phyloP scores from a whole-genome alignment of 37 sponge, comb jelly and placozoan genomes.

The Beroe forskalii region DNA sequence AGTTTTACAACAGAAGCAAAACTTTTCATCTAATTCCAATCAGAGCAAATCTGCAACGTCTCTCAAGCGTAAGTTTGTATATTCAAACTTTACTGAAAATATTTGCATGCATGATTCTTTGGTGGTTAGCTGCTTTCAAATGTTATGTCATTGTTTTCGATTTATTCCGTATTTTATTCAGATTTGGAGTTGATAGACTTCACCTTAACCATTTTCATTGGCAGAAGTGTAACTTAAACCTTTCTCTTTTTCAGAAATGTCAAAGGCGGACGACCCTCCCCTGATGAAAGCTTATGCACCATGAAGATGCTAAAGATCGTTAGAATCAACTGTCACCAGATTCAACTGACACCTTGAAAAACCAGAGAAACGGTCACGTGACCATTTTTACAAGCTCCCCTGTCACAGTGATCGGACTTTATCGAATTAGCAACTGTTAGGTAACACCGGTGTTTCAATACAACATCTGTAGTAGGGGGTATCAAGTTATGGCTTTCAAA shows the following conservation, averaged over 20 bases:
- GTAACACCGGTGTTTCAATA: too few species aligned
- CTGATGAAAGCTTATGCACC: constrained; percentile 39
- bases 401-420: too few species aligned
- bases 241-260: constrained; percentile 6
- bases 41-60: not conserved
- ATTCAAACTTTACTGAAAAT: not conserved
- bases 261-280: not conserved
- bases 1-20: constrained; percentile 1
- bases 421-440: too few species aligned
- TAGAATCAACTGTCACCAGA: not conserved
- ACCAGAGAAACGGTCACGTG: not conserved
- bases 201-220: too few species aligned
- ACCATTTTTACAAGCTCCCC: not conserved
- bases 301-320: not conserved
- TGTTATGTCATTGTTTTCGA: too few species aligned
- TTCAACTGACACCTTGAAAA: not conserved
- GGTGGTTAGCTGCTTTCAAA: too few species aligned
- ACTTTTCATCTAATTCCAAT: not conserved
- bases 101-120: too few species aligned
- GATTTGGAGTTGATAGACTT: too few species aligned
- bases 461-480: not conserved
- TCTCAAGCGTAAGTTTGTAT: constrained; percentile 21
- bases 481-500: not conserved
- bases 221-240: too few species aligned
- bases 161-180: too few species aligned